phyloP scores from a whole-genome alignment of 2,888 invertebrate genomes.

The Sarcophaga caerulescens region DNA sequence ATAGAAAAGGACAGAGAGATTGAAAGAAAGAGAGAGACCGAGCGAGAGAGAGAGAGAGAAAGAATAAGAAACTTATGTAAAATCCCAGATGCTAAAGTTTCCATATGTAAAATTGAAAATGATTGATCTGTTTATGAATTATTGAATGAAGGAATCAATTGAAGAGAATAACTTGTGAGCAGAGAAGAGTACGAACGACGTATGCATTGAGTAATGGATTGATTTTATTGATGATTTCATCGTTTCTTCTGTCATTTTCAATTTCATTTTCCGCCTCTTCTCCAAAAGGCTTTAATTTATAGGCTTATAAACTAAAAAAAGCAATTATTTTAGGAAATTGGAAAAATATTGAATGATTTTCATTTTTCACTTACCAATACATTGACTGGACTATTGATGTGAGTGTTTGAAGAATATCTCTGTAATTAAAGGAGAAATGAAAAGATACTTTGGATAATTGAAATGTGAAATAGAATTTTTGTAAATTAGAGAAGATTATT shows the following conservation, averaged over 20 bases:
- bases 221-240: slow-evolving; percentile 3
- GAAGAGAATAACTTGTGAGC: neutral
- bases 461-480: too few species aligned
- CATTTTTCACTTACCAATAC: slow-evolving; percentile 18
- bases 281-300: neutral
- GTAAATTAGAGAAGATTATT: too few species aligned
- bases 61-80: neutral
- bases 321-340: neutral
- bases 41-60: neutral
- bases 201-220: neutral
- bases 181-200: too few species aligned
- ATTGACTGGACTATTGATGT: too few species aligned
- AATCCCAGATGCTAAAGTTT: neutral
- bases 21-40: neutral
- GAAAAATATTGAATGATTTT: neutral
- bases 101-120: neutral
- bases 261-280: neutral
- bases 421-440: slow-evolving; percentile 13
- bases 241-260: neutral
- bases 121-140: slow-evolving; percentile 42
- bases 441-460: neutral
- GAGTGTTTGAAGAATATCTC: neutral
- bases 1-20: neutral
- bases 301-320: neutral
- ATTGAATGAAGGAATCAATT: neutral